phyloP scores from a whole-genome alignment of 2,888 invertebrate species.

The Pharmacophagus antenor region DNA sequence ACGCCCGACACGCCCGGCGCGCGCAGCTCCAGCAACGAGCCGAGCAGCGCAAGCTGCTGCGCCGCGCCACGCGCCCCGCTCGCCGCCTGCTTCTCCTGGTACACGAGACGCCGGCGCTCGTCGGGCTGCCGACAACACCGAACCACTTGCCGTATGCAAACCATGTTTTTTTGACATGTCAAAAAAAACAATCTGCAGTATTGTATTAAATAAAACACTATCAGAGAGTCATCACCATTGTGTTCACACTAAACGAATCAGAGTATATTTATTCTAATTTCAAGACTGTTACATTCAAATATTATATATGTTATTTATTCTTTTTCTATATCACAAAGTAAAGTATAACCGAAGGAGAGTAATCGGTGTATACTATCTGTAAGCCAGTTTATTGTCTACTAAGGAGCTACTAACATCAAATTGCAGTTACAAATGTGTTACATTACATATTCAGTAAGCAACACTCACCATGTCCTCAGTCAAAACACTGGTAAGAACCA shows the following conservation, averaged over 20 bases:
- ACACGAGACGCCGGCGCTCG: conserved; percentile 53
- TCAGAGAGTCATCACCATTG: neutral
- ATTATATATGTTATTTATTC: too few relatives aligned
- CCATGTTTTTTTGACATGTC: too few relatives aligned
- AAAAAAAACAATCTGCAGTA: too few relatives aligned
- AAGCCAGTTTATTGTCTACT: too few relatives aligned
- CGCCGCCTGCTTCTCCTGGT: conserved; percentile 57
- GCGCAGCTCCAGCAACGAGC: conserved; percentile 86
- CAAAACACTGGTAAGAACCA: conserved; percentile 76
- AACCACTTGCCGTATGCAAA: neutral
- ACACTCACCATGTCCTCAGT: conserved; percentile 62
- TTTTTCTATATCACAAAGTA: too few relatives aligned
- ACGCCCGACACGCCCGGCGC: conserved; percentile 86
- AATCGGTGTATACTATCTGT: too few relatives aligned
- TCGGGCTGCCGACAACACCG: conserved; percentile 40
- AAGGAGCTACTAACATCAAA: too few relatives aligned
- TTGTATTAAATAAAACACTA: neutral
- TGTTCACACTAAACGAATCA: neutral
- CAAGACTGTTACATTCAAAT: neutral
- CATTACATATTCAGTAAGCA: too few relatives aligned
- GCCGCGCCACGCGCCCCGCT: conserved; percentile 83
- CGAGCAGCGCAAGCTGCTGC: conserved; percentile 87
- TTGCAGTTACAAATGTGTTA: too few relatives aligned
- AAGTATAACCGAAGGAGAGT: too few relatives aligned
- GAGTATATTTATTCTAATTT: neutral